Evolutionary conservation across 2,113 vertebrate genomes (phyloP), one percentile per base, ranked within the genome.

Genomic region (Cebidichthys violaceus): DNA sequence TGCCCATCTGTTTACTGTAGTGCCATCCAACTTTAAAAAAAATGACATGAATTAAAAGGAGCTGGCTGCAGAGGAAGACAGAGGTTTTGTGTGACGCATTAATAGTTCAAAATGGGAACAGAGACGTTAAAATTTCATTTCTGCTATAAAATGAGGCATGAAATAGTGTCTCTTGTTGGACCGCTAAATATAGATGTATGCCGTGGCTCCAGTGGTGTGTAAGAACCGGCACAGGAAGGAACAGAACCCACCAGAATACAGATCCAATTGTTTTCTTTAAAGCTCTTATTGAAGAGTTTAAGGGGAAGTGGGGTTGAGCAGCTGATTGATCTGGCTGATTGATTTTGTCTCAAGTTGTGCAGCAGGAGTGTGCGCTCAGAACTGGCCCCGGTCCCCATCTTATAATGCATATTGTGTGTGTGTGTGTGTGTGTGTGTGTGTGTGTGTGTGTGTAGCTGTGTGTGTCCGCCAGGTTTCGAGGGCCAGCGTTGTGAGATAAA

Each of bases 401-500:
- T 77, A 74, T 70, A 61, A 84, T 43, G 11, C 11, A 9, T 9
- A 9, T 70, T 55, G 57, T 85, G 60, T 79, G 47, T 74, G 85
- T 97, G 39, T 71, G 85, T 79, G 95, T 87, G 29, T 57, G 31
- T 80, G 45, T 71, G 85, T 79, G 47, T 74, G 85, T 97, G 39
- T 71, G 85, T 79, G 95, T 87, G 29, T 57, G 31, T 80, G 45
- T 71, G 85, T 79, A 99, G 98, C 92, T 99, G 98, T 70, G 94
- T 95, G 70, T 99, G 98, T 86, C 94, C 92, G 0, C 94, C 96
- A 62, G 98, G 98, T 13, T 99, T 96, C 7, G 98, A 98, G 88
- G 98, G 98, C 27, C 95, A 95, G 47, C 93, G 93, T 13, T 99
- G 98, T 89, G 97, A 98, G 92, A 86, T 96, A 50, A 98, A 99